phyloP scores from a whole-genome alignment of 1,140 invertebrate genomes.

The Schlechtendalia chinensis region DNA sequence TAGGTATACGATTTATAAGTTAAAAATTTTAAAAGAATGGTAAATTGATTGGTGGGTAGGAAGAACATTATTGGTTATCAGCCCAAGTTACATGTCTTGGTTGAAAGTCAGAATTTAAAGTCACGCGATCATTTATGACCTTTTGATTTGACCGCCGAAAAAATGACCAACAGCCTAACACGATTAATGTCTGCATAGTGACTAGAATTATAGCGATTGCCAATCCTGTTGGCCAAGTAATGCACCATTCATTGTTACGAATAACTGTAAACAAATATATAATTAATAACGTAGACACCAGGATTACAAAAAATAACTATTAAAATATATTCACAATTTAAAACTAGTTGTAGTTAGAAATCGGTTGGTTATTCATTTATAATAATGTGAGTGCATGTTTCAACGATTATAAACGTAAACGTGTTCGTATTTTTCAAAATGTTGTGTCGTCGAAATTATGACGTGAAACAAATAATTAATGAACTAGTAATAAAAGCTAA shows the following conservation, averaged over 20 bases:
- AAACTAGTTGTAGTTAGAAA: too few relatives aligned
- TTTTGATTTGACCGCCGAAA: slow-evolving; percentile 56
- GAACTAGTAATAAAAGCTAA: too few relatives aligned
- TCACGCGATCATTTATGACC: slow-evolving; percentile 56
- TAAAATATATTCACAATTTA: too few relatives aligned
- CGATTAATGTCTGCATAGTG: slow-evolving; percentile 57
- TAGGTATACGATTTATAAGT: neutral
- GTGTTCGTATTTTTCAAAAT: too few relatives aligned
- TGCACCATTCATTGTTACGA: slow-evolving; percentile 46
- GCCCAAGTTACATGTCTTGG: slow-evolving; percentile 58
- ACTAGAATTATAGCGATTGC: slow-evolving; percentile 56
- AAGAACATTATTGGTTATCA: slow-evolving; percentile 53
- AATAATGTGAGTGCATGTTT: too few relatives aligned
- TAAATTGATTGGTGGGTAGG: neutral
- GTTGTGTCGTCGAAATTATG: too few relatives aligned
- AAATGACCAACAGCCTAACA: slow-evolving; percentile 56
- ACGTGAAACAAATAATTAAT: too few relatives aligned
- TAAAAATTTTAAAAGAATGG: neutral
- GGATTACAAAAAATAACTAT: too few relatives aligned
- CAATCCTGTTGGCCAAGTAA: slow-evolving; percentile 53
- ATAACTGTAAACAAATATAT: slow-evolving; percentile 19
- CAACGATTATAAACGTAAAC: too few relatives aligned
- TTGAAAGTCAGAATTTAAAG: slow-evolving; percentile 57
- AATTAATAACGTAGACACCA: neutral
- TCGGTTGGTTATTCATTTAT: too few relatives aligned